phyloP scores from a whole-genome alignment of 2,888 invertebrate genomes.

The Eueremaeus valkanovi region DNA sequence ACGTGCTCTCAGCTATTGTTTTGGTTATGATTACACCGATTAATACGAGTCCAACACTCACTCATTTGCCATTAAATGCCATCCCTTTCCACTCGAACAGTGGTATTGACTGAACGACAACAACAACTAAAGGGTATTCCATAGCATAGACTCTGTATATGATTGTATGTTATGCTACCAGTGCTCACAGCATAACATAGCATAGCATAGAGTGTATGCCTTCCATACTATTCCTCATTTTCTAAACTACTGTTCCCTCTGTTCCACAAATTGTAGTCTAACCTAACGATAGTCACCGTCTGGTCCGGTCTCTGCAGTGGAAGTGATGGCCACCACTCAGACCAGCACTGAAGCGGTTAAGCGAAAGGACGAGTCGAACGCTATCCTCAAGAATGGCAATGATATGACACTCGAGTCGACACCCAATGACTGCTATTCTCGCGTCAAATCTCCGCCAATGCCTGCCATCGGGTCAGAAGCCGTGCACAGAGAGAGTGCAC shows the following conservation, averaged over 20 bases:
- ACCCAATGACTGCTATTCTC: slow-evolving; percentile 16
- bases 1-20: background rate
- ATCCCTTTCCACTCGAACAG: background rate
- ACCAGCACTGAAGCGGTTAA: background rate
- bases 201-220: too few species aligned
- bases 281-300: background rate
- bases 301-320: background rate
- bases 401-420: background rate
- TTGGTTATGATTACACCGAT: background rate
- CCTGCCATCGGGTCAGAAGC: background rate
- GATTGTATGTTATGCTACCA: background rate
- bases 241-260: background rate
- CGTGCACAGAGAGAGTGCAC: background rate
- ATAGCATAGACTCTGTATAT: background rate
- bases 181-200: too few species aligned
- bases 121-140: slow-evolving; percentile 5
- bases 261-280: background rate
- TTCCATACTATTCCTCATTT: background rate
- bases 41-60: too few species aligned
- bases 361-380: slow-evolving; percentile 1
- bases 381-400: slow-evolving; percentile 8
- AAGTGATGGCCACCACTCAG: slow-evolving; percentile 23
- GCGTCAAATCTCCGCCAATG: background rate
- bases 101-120: background rate
- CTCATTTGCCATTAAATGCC: background rate